Percentiles rank a stretch among this genome's conserved stretches.
Evolutionary conservation across 2,113 vertebrate genomes (phyloP).

Genomic region (Poicephalus meyeri): DNA sequence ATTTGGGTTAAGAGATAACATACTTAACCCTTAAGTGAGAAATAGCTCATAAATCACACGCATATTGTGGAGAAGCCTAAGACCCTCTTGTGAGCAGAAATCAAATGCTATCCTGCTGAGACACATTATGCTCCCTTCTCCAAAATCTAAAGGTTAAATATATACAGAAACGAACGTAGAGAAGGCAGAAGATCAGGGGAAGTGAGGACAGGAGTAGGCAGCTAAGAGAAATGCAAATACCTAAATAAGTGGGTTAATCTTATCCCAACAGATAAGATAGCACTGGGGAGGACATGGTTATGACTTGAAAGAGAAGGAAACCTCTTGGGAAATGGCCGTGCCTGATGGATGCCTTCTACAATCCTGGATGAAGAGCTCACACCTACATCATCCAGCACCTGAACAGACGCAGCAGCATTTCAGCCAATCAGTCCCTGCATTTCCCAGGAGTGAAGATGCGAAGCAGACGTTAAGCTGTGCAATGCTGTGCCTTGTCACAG

Average conservation of each 20-base stretch:
- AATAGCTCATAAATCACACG: slow-evolving; percentile 61
- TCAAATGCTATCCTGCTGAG: slow-evolving; percentile 30
- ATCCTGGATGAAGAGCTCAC: not conserved
- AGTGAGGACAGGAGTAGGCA: not conserved
- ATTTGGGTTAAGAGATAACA: slow-evolving; percentile 45
- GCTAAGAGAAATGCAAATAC: slow-evolving; percentile 3
- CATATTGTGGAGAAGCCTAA: slow-evolving; percentile 1
- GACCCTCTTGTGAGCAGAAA: slow-evolving; percentile 21
- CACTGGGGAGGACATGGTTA: not conserved
- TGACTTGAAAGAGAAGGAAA: not conserved
- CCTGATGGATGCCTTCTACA: not conserved
- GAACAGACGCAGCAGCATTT: not conserved
- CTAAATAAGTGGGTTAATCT: not conserved
- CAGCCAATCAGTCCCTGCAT: not conserved
- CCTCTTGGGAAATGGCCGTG: not conserved
- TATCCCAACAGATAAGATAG: not conserved
- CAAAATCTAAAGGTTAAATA: slow-evolving; percentile 63
- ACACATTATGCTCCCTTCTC: slow-evolving; percentile 36
- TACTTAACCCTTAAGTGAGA: slow-evolving; percentile 52
- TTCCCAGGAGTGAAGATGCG: fast-evolving
- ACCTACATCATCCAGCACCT: not conserved
- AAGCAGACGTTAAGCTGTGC: not conserved
- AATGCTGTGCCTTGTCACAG: not conserved
- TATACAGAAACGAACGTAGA: slow-evolving; percentile 51
- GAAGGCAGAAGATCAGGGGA: not conserved